phyloP scores from a whole-genome alignment of 2,888 invertebrate genomes.

The Acleris laterana region DNA sequence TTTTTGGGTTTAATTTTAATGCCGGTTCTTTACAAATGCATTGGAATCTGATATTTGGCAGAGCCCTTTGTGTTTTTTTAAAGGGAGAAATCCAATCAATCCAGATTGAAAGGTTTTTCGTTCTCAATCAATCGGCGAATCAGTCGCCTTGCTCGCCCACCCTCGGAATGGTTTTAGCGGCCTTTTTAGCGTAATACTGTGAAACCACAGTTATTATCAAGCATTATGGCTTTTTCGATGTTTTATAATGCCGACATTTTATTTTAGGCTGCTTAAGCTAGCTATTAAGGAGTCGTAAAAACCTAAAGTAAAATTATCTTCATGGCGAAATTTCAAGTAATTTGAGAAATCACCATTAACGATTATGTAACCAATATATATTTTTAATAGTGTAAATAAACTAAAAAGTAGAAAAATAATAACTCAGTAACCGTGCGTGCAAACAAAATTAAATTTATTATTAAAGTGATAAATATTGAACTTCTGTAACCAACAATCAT shows the following conservation, averaged over 20 bases:
- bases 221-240: background rate
- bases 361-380: too few relatives aligned
- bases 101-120: slow-evolving; percentile 3
- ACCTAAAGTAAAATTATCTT: too few relatives aligned
- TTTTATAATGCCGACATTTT: background rate
- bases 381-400: too few relatives aligned
- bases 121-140: slow-evolving; percentile 12
- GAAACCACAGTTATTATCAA: background rate
- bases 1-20: background rate
- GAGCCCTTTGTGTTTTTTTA: background rate
- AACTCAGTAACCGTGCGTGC: too few relatives aligned
- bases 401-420: too few relatives aligned
- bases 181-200: slow-evolving; percentile 1
- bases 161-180: background rate
- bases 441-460: too few relatives aligned
- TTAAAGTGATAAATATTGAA: too few relatives aligned
- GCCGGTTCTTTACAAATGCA: background rate
- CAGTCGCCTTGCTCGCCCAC: background rate
- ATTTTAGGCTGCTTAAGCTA: background rate
- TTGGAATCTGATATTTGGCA: slow-evolving; percentile 13
- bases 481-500: too few relatives aligned
- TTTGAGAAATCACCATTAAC: too few relatives aligned
- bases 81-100: slow-evolving; percentile 8
- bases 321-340: too few relatives aligned
- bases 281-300: background rate